Conservation (phyloP, 1,140 invertebrate species). For the Bombyx mori region DNA sequence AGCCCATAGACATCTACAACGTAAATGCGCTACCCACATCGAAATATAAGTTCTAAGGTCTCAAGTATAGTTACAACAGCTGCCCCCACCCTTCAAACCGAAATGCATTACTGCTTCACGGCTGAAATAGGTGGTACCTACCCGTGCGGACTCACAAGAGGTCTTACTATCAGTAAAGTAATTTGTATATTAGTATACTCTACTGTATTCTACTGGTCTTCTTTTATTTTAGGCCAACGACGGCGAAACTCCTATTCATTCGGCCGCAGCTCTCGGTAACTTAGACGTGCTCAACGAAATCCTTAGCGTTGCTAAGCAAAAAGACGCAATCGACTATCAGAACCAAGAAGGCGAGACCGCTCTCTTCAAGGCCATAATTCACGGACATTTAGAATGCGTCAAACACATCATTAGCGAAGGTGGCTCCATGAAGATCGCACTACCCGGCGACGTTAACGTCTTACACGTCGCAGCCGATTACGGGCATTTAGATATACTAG, state of each 20-base stretch:
- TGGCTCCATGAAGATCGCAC: conserved; percentile 48
- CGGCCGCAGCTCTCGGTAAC: conserved; percentile 74
- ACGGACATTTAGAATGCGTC: conserved; percentile 60
- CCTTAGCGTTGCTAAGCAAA: conserved; percentile 71
- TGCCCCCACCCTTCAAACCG: no score
- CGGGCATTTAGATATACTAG: conserved; percentile 22
- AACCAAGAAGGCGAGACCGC: conserved; percentile 69
- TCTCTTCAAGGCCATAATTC: conserved; percentile 66
- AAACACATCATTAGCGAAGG: conserved; percentile 62
- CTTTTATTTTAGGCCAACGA: conserved; percentile 68
- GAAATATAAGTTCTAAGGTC: no score
- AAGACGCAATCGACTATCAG: conserved; percentile 44
- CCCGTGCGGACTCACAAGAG: no score
- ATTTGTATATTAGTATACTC: no score
- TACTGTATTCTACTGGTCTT: no score
- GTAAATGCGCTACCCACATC: no score
- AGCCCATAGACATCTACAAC: no score
- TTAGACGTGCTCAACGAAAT: conserved; percentile 75
- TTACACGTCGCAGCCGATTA: conserved; percentile 60
- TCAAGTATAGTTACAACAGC: no score
- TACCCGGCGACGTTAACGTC: conserved; percentile 52
- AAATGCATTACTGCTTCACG: no score
- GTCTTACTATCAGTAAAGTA: no score
- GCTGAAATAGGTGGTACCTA: no score
- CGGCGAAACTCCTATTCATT: conserved; percentile 71